Evolutionary conservation across 2,797 vertebrate genomes (phyloP).

Genomic region (Sciurus vulgaris): DNA sequence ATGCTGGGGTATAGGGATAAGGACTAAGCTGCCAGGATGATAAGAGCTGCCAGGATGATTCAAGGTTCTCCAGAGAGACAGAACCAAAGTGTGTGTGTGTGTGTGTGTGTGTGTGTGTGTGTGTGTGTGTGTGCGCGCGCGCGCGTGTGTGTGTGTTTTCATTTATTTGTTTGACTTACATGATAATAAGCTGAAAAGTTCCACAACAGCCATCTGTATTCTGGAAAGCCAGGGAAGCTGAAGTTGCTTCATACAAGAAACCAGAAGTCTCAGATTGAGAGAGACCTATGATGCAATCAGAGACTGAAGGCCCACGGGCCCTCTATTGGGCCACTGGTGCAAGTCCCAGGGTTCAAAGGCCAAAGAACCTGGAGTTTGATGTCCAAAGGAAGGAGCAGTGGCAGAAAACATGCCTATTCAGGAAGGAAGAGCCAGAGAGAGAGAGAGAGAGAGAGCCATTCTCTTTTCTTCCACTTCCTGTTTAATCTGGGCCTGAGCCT

Average conservation of each 20-base stretch:
- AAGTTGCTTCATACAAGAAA: neutral
- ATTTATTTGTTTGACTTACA: neutral
- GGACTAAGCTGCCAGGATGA: neutral
- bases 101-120: too few relatives aligned
- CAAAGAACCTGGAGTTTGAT: neutral
- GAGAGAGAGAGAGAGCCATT: neutral
- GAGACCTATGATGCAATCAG: neutral
- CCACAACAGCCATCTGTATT: neutral
- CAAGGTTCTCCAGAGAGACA: neutral
- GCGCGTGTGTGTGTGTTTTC: too few relatives aligned
- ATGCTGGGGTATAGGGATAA: neutral
- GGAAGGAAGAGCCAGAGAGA: neutral
- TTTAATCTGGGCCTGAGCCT: neutral
- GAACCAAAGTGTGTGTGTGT: neutral
- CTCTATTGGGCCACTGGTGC: neutral
- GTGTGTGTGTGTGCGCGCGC: too few relatives aligned
- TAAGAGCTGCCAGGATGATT: neutral
- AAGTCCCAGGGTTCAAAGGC: neutral
- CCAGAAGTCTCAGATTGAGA: neutral
- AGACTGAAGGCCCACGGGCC: neutral
- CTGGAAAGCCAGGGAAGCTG: neutral
- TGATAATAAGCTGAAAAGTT: neutral
- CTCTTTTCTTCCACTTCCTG: neutral
- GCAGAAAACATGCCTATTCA: neutral
- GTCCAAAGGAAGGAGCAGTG: neutral